Conservation (phyloP, 2,888 invertebrate species). For the Luperina nickerlii region DNA sequence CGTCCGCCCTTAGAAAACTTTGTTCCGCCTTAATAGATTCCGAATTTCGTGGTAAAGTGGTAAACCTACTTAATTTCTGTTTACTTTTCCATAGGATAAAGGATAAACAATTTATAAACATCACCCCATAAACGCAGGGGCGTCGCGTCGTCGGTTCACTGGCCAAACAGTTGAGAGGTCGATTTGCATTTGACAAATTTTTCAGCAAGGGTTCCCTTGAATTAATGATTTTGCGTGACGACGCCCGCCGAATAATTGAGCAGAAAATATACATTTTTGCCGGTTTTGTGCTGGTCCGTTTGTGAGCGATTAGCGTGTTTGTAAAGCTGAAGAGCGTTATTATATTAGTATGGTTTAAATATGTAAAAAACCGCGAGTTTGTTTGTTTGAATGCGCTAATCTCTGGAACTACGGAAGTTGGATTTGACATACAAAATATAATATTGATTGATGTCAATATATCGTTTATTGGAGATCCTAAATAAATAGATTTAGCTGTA, state of each 20-base stretch:
- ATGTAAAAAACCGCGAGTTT: no score
- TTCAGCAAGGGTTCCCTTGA: conserved; percentile 64
- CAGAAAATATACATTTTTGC: conserved; percentile 76
- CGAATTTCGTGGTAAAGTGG: conserved; percentile 15
- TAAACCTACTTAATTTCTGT: conserved; percentile 25
- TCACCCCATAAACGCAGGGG: conserved; percentile 43
- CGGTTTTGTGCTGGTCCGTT: conserved; percentile 40
- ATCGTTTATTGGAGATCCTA: neutral
- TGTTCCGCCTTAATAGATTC: neutral
- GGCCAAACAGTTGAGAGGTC: conserved; percentile 62
- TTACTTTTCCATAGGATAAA: conserved; percentile 23
- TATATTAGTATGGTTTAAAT: no score
- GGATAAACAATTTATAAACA: conserved; percentile 59
- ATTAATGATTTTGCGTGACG: conserved; percentile 78
- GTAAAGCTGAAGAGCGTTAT: no score
- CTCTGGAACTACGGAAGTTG: no score
- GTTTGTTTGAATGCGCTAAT: no score
- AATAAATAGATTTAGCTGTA: neutral
- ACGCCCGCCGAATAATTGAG: conserved; percentile 75
- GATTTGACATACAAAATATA: no score
- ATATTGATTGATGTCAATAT: neutral
- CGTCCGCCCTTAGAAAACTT: neutral
- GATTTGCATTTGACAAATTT: conserved; percentile 76
- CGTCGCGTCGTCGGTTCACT: conserved; percentile 41
- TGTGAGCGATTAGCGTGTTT: conserved; percentile 55